Evolutionary conservation across 2,113 vertebrate species (phyloP), one percentile per base, ranked within the genome.

Genomic region (Crotalus viridis): DNA sequence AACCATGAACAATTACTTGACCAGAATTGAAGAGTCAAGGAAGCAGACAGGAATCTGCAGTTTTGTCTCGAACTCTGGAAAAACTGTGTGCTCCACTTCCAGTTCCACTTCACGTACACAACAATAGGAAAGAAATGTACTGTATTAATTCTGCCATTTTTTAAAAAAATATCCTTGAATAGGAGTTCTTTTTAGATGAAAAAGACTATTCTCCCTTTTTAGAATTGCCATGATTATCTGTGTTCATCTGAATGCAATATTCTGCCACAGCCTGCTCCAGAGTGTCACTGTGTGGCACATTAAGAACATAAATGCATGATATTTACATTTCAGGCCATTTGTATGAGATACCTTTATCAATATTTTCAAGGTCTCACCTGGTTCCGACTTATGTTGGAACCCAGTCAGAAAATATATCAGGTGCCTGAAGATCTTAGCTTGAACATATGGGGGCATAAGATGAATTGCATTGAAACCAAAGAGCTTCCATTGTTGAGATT

Each of bases 1-100:
- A 92, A 87, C 86, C 90, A 22, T 74, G 94, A 0, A 0, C 90
- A 57, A 28, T 87, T 92, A 55, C 91, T 85, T 15, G 2, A 61
- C 13, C 21, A 3, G 90, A 94, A 95, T 95, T 91, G 92, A 94
- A 93, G 94, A 85, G 12, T 87, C 88, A 51, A 3, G 55, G 85
- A 92, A 93, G 33, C 22, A 4, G 7, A 22, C 88, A 28, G 89
- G 85, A 86, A 74, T 87, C 19, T 91, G 59, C 69, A 69, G 90
- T 89, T 28, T 61, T 61, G 81, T 43, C 69, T 21, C 6, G 0
- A 17, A 61, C 87, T 64, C 74, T 89, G 69, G 54, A 54, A 91
- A 54, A 21, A 85, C 94, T 92, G 57, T 59, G 46, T 0, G 1
- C 69, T 90, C 61, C 22, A 74, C 57, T 89, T 92, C 54, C 24